Evolutionary conservation across 2,797 vertebrate genomes (phyloP).

Genomic region (Limnodromus scolopaceus): DNA sequence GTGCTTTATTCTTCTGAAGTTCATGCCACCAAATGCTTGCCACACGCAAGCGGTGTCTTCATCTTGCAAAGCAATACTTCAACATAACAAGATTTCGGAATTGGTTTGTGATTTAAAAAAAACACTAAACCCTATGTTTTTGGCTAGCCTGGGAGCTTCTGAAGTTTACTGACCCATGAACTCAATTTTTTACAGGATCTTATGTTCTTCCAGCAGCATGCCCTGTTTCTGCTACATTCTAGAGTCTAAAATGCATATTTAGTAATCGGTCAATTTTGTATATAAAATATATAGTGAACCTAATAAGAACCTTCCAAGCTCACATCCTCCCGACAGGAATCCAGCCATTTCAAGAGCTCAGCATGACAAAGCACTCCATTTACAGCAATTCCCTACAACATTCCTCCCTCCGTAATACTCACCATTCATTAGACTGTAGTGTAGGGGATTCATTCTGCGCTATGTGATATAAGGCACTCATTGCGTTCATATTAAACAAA

Average conservation of each 20-base stretch:
- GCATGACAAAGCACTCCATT: constrained; percentile 63
- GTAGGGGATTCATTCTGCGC: constrained; percentile 98
- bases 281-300: background rate
- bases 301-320: constrained; percentile 38
- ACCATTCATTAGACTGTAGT: constrained; percentile 98
- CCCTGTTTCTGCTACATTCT: background rate
- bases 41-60: background rate
- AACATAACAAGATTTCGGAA: constrained; percentile 1
- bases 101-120: background rate
- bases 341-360: constrained; percentile 42
- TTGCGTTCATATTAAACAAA: constrained; percentile 99
- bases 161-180: background rate
- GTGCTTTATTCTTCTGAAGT: background rate
- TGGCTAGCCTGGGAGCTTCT: background rate
- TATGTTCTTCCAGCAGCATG: background rate
- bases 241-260: background rate
- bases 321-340: constrained; percentile 48
- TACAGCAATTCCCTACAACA: constrained; percentile 35
- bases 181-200: background rate
- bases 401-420: constrained; percentile 76
- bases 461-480: constrained; percentile 99
- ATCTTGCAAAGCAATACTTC: background rate
- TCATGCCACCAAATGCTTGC: background rate
- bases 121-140: background rate
- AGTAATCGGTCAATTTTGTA: constrained; percentile 3